Evolutionary conservation across 2,888 invertebrate genomes (phyloP), one percentile per base, ranked within the genome.

Genomic region (Salpingus planirostris): DNA sequence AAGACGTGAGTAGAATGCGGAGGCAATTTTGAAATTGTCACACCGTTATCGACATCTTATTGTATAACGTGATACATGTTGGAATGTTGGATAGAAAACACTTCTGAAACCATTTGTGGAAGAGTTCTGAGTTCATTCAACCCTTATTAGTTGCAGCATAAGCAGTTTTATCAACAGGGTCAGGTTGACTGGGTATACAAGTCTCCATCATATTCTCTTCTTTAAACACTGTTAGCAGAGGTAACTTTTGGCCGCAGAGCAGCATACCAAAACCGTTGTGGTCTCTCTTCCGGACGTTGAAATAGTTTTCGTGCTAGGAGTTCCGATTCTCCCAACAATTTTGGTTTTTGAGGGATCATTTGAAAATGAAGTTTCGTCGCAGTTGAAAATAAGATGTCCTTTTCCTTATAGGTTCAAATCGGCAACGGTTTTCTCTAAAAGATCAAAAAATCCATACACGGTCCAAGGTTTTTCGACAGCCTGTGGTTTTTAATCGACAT

Each of bases 321-420:
- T n/a, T n/a, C n/a, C n/a, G n/a, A 25, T 33, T 22, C 21, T 21
- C 3, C 36, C 36, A 10, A 41, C 33, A 27, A 41, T 28, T 29
- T 36, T 42, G 10, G 36, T 41, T 29, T 41, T 35, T 13, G 25
- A 33, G 6, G 18, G 18, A 8, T 18, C 18, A 18, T 8, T 18
- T 18, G 18, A 18, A 18, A 18, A 18, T 18, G n/a, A 35, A 2
- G 35, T 35, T 32, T 33, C 31, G 11, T 36, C 36, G 13, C 36
- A 36, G 13, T 36, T 35, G 12, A 26, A 36, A 3, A 27, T 34
- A 22, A 3, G 13, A 10, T 11, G 12, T 3, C 32, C 27, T 23
- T 36, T 36, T 3, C n/a, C 13, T 14, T 33, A 15, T 29, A 33
- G 13, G 21, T 33, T 18, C 18, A 18, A 8, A 6, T 18, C 8